A percentile compares a stretch with the other conserved stretches of the same genome.
These are phyloP conservation scores for Erannis defoliaria DNA, from an alignment of 2,888 invertebrate genomes.

Conservation along the genomic window DNA sequence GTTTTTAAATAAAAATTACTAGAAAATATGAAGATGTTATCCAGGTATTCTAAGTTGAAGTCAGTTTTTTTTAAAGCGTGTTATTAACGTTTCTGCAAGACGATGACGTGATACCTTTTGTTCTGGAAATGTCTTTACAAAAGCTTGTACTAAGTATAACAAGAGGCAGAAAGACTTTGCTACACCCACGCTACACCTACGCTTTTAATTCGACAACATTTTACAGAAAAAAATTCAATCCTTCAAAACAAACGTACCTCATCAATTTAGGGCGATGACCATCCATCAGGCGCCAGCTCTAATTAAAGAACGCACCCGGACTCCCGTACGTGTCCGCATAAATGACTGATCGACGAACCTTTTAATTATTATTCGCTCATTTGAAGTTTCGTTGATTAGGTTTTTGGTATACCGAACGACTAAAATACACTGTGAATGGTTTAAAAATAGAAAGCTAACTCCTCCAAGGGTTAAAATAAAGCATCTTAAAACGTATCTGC, in stretches of 20 bases:
- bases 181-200: too few relatives aligned
- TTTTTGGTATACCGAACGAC: background rate
- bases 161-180: too few relatives aligned
- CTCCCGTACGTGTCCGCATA: slow-evolving; percentile 47
- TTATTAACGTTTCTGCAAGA: background rate
- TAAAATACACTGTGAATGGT: too few relatives aligned
- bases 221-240: background rate
- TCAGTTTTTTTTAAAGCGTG: too few relatives aligned
- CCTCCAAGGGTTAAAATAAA: too few relatives aligned
- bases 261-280: slow-evolving; percentile 61
- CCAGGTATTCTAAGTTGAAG: too few relatives aligned
- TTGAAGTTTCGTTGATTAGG: slow-evolving; percentile 15
- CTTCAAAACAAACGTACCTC: slow-evolving; percentile 30
- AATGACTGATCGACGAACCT: slow-evolving; percentile 46
- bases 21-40: too few relatives aligned
- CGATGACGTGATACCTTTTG: too few relatives aligned
- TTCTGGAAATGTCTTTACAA: too few relatives aligned
- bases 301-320: slow-evolving; percentile 63
- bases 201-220: background rate
- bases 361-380: slow-evolving; percentile 30
- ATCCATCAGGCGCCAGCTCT: slow-evolving; percentile 66
- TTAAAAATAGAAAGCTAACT: background rate
- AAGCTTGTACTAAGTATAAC: too few relatives aligned
- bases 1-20: too few relatives aligned
- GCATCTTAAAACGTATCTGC: too few relatives aligned